Base-by-base conservation (phyloP, 1,140 invertebrate genomes). In the Drosophila sp. region DNA sequence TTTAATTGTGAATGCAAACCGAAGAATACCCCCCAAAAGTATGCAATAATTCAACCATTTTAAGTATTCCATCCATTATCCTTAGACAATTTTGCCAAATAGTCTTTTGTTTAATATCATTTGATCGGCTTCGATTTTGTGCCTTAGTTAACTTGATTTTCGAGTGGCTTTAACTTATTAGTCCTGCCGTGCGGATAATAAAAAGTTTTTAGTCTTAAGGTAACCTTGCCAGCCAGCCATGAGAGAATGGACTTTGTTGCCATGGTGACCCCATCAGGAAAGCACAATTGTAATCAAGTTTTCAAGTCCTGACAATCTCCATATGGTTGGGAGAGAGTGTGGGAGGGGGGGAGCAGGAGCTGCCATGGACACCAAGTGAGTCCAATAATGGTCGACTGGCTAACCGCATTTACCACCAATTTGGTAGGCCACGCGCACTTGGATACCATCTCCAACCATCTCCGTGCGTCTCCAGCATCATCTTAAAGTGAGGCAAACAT, bases 261-360 rank as follows among this genome's bases (percentile, higher is more conserved):
- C 5, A 50, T 50, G 44, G 8, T 27, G 4, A 10, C 44, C 25
- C 7, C 23, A 10, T 7, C 17, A 5, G 3, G 6, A 44, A 29
- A 54, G 62, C 1, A 29, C 50, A 65, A 11, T 65, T 29, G 54
- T 40, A 58, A 44, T 58, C 32, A 57, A 57, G 54, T 50, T 50
- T 50, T 50, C 23, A 50, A 50, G 44, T 50, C 23, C 44, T 27
- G 23, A 50, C 44, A 50, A 27, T 50, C 44, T 50, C 63, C 63
- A 66, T 64, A 41, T 57, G 54, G 27, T 50, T 27, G 6, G 40
- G 38, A 11, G 38, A 11, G 38, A 40, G 38, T 1, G 38, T 10
- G 7, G 8, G 10, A 3, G 3, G 38, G 10, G 1, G 8, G 11
- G 38, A 11, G 7, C 2, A 27, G 44, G 23, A 25, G 44, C 11